A percentile compares a stretch with the other conserved stretches of the same genome.
Conservation (phyloP, 2,888 invertebrate species). For the Seira musarum region DNA sequence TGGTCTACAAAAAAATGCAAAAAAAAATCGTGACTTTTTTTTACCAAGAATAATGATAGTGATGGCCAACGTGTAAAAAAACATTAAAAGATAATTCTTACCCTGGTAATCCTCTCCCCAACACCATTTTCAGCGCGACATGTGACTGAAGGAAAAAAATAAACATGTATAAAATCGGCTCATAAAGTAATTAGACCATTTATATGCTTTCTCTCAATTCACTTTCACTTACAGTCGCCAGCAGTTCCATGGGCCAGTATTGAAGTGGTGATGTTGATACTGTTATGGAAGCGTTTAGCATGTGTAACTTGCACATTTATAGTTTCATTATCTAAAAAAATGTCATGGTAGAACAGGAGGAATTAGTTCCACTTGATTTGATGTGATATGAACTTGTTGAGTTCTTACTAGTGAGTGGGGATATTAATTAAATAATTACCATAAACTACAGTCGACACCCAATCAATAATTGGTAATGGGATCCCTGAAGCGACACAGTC, state of each 20-base stretch:
- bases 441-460: slow-evolving; percentile 53
- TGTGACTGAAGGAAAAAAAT: no score
- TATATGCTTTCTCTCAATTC: no score
- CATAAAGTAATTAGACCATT: no score
- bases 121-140: slow-evolving; percentile 56
- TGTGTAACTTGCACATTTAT: slow-evolving; percentile 55
- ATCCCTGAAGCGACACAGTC: slow-evolving; percentile 65
- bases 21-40: background rate
- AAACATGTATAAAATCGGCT: no score
- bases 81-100: slow-evolving; percentile 25
- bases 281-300: slow-evolving; percentile 57
- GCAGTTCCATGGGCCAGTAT: slow-evolving; percentile 29
- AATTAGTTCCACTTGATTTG: no score
- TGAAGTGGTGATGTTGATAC: slow-evolving; percentile 55
- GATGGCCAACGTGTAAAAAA: background rate
- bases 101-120: slow-evolving; percentile 58
- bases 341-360: no score
- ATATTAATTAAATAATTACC: slow-evolving; percentile 17
- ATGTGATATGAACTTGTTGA: no score
- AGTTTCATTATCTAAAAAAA: slow-evolving; percentile 33
- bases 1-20: slow-evolving; percentile 36
- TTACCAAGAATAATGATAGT: no score
- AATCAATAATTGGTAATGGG: slow-evolving; percentile 61
- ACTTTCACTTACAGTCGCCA: slow-evolving; percentile 65
- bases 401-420: no score